These are phyloP conservation scores for Spisula subtruncata DNA, from an alignment of 2,888 invertebrate genomes.

Conservation along the genomic window DNA sequence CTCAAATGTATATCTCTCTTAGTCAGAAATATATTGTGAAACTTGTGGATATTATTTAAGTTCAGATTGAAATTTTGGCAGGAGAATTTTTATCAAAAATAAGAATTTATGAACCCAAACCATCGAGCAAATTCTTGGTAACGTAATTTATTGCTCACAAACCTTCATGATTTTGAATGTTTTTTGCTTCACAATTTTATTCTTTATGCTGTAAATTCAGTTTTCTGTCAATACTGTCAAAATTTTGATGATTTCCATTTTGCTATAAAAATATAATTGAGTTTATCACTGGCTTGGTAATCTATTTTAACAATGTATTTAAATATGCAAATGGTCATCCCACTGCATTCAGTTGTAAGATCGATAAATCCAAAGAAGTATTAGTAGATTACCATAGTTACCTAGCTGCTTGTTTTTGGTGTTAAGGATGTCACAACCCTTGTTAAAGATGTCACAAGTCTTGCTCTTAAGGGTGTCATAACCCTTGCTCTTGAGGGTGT, in stretches of 20 bases:
- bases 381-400: too few relatives aligned
- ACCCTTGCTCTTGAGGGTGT: too few relatives aligned
- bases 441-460: too few relatives aligned
- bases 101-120: background rate
- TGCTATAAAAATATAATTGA: background rate
- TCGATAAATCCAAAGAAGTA: too few relatives aligned
- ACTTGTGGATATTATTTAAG: too few relatives aligned
- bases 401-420: too few relatives aligned
- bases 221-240: conserved; percentile 19
- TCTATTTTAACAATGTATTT: background rate
- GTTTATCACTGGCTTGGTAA: background rate
- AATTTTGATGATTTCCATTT: background rate
- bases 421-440: too few relatives aligned
- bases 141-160: conserved; percentile 4
- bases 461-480: too few relatives aligned
- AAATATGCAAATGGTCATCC: background rate
- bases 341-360: too few relatives aligned
- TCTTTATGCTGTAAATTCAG: background rate
- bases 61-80: background rate
- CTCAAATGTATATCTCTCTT: too few relatives aligned
- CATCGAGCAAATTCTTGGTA: background rate
- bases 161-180: background rate
- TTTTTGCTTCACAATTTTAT: conserved; percentile 7
- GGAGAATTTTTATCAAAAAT: background rate
- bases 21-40: too few relatives aligned